A percentile compares a stretch with the other conserved stretches of the same genome.
These are phyloP conservation scores for Pyrocoelia pectoralis DNA, from an alignment of 2,888 invertebrate species.

Conservation along the genomic window DNA sequence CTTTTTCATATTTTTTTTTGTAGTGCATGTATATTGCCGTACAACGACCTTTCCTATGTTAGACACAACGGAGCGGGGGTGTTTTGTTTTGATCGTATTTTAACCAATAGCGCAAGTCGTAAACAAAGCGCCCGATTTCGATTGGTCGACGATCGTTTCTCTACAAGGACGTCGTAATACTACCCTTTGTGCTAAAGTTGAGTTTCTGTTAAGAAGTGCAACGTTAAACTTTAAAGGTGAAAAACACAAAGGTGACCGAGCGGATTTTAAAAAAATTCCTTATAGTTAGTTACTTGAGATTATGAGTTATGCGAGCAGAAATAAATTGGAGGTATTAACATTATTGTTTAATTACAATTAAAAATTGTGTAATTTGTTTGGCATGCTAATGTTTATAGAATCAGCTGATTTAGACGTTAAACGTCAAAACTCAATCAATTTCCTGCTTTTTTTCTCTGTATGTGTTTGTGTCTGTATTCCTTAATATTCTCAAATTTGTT, in stretches of 20 bases:
- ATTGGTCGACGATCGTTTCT: slow-evolving; percentile 45
- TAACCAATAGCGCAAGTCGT: slow-evolving; percentile 49
- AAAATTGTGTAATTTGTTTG: slow-evolving; percentile 1
- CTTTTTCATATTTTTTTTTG: slow-evolving; percentile 38
- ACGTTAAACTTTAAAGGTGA: slow-evolving; percentile 16
- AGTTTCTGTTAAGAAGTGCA: slow-evolving; percentile 17
- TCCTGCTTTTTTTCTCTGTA: slow-evolving; percentile 9
- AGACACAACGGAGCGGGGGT: slow-evolving; percentile 45
- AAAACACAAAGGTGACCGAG: slow-evolving; percentile 28
- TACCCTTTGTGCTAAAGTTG: slow-evolving; percentile 41
- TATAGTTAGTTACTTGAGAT: slow-evolving; percentile 42
- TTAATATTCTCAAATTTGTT: neutral
- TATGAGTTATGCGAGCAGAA: slow-evolving; percentile 71
- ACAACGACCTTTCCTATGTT: slow-evolving; percentile 50
- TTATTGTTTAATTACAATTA: slow-evolving; percentile 21
- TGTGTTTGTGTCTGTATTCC: neutral
- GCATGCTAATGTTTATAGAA: slow-evolving; percentile 56
- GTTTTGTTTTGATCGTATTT: slow-evolving; percentile 53
- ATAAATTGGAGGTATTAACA: slow-evolving; percentile 69
- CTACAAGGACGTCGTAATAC: slow-evolving; percentile 47
- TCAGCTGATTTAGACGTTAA: slow-evolving; percentile 67
- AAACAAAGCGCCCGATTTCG: slow-evolving; percentile 51
- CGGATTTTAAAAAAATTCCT: slow-evolving; percentile 39
- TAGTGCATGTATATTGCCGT: slow-evolving; percentile 42
- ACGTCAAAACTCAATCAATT: slow-evolving; percentile 48